A percentile compares a stretch with the other conserved stretches of the same genome.
Conservation (phyloP, 2,797 vertebrate genomes). For the Erpetoichthys calabaricus region DNA sequence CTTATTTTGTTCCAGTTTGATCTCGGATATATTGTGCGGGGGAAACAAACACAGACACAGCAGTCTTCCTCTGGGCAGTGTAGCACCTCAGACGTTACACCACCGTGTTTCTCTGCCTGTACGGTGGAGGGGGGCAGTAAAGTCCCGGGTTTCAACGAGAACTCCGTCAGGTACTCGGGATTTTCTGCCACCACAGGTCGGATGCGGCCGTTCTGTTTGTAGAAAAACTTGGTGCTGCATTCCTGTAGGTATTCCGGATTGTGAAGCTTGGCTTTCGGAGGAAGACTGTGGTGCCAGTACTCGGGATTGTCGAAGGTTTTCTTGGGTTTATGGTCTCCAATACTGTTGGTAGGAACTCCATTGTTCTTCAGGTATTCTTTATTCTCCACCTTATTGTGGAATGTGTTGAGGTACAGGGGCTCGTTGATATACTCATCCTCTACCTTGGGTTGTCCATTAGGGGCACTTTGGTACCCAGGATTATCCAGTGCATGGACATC, state of each 20-base stretch:
- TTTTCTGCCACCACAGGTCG: constrained; percentile 80
- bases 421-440: constrained; percentile 87
- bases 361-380: constrained; percentile 72
- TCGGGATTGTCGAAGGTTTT: constrained; percentile 97
- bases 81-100: constrained; percentile 53
- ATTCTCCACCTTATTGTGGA: constrained; percentile 57
- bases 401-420: constrained; percentile 87
- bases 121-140: constrained; percentile 84
- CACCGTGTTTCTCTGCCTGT: constrained; percentile 95
- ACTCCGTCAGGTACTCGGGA: constrained; percentile 86
- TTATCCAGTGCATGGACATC: constrained; percentile 86
- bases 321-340: constrained; percentile 68
- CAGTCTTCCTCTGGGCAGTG: constrained; percentile 1
- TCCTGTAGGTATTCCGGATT: constrained; percentile 80
- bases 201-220: constrained; percentile 89
- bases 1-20: neutral
- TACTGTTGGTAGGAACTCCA: constrained; percentile 42
- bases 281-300: constrained; percentile 95
- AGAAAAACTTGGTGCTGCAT: constrained; percentile 83
- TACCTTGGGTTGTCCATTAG: constrained; percentile 61
- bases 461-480: constrained; percentile 76
- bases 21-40: constrained; percentile 13
- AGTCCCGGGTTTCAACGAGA: constrained; percentile 76
- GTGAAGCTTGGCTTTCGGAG: constrained; percentile 71
- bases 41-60: constrained; percentile 13